Evolutionary conservation across 2,888 invertebrate genomes (phyloP), one percentile per base, ranked within the genome.

Genomic region (Cheilosia urbana): DNA sequence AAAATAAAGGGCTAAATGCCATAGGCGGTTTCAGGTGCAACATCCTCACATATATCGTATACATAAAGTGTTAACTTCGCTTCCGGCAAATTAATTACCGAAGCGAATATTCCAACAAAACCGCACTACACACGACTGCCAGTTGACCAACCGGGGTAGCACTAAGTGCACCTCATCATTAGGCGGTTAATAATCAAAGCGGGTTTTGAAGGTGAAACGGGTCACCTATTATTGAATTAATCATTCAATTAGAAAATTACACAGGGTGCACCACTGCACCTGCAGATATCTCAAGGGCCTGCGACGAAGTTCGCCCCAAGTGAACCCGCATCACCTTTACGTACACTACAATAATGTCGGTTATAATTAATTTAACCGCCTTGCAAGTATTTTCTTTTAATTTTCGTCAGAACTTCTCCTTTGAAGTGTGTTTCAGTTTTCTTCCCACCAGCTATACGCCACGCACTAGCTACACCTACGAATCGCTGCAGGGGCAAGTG

Each of bases 191-290:
- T 78, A 82, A 78, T 87, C 87, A 27, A 65, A 72, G 13, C 30
- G 9, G 9, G 76, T 71, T 55, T 51, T 58, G n/a, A 9, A 13
- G 45, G 53, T 49, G 47, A 65, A 66, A 19, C 30, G 47, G 71
- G 65, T 65, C 49, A 53, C 60, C 65, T 53, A 73, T 73, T 78
- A 82, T 82, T 77, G 73, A 78, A 82, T 87, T 87, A 87, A 78
- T 87, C 87, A 87, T 87, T 87, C 87, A 87, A 87, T 87, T 87
- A 82, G 87, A 87, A 87, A 82, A 82, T 75, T 73, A 78, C 77
- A 87, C 82, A 82, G 60, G 21, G 30, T 34, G 21, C 17, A 57
- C 34, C 13, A 7, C 9, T 21, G 24, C 21, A 11, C 51, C 6
- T 7, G 45, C 19, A 30, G 7, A 58, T 75, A 51, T 78, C 83